These are phyloP conservation scores for Chaetura pelagica DNA, from an alignment of 2,113 vertebrate species.

Conservation along the genomic window DNA sequence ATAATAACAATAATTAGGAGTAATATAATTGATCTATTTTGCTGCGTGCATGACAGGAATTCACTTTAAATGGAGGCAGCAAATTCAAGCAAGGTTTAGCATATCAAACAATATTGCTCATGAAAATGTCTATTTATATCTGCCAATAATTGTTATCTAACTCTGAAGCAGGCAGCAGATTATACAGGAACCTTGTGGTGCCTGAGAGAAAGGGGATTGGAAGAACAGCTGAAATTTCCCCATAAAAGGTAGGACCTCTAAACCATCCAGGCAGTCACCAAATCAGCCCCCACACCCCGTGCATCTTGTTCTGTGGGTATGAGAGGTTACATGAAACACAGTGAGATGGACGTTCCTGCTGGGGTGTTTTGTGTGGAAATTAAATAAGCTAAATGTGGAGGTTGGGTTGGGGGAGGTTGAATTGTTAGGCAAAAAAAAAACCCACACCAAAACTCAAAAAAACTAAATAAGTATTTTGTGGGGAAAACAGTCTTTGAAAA, in stretches of 20 bases:
- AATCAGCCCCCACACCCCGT: background rate
- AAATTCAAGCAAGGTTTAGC: slow-evolving; percentile 61
- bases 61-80: slow-evolving; percentile 52
- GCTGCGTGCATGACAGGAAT: slow-evolving; percentile 62
- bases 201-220: background rate
- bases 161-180: background rate
- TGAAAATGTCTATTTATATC: slow-evolving; percentile 67
- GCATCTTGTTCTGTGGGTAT: background rate
- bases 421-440: too few relatives aligned
- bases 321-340: background rate
- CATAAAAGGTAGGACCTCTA: background rate
- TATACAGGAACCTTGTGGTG: slow-evolving; percentile 11
- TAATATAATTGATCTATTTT: slow-evolving; percentile 68
- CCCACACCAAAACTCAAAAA: too few relatives aligned
- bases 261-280: background rate
- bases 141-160: slow-evolving; percentile 61
- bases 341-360: background rate
- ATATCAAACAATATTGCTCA: slow-evolving; percentile 52
- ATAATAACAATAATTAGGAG: slow-evolving; percentile 71
- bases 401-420: background rate
- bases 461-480: background rate
- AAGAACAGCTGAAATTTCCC: background rate
- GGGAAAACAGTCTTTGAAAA: background rate
- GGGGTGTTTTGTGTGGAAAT: background rate
- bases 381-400: background rate